These are phyloP conservation scores for Hirtodrosophila alboralis DNA, from an alignment of 2,888 invertebrate species.

Conservation along the genomic window DNA sequence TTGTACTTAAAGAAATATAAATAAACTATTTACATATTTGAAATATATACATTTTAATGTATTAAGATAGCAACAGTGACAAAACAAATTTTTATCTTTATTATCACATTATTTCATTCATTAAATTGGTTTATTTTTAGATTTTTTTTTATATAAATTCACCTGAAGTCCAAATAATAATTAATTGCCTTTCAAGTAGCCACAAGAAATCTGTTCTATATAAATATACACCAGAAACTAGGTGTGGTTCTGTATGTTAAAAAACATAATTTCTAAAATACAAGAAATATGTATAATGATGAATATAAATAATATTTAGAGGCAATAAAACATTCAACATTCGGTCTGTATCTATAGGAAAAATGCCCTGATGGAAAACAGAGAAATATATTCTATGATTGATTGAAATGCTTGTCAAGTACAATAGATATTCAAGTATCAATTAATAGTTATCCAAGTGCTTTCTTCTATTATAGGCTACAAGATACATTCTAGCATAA, in stretches of 20 bases:
- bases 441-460: not conserved
- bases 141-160: not conserved
- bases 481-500: slow-evolving; percentile 1
- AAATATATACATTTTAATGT: no score
- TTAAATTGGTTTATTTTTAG: slow-evolving; percentile 24
- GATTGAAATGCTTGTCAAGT: slow-evolving; percentile 13
- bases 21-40: not conserved
- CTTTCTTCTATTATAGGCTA: not conserved
- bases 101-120: no score
- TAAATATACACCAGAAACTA: slow-evolving; percentile 5
- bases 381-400: slow-evolving; percentile 18
- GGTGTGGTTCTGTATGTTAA: not conserved
- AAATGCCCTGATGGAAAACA: slow-evolving; percentile 23
- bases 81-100: no score
- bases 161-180: slow-evolving; percentile 1
- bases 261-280: not conserved
- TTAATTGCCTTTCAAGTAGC: slow-evolving; percentile 8
- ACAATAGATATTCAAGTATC: not conserved
- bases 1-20: slow-evolving; percentile 11
- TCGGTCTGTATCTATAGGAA: slow-evolving; percentile 1
- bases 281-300: slow-evolving; percentile 7
- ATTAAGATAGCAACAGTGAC: no score
- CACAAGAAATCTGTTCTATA: slow-evolving; percentile 5
- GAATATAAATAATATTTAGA: not conserved
- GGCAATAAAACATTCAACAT: not conserved